Base-by-base conservation (phyloP, 2,113 vertebrate species). In the Cryptomyrus ogoouensis region DNA sequence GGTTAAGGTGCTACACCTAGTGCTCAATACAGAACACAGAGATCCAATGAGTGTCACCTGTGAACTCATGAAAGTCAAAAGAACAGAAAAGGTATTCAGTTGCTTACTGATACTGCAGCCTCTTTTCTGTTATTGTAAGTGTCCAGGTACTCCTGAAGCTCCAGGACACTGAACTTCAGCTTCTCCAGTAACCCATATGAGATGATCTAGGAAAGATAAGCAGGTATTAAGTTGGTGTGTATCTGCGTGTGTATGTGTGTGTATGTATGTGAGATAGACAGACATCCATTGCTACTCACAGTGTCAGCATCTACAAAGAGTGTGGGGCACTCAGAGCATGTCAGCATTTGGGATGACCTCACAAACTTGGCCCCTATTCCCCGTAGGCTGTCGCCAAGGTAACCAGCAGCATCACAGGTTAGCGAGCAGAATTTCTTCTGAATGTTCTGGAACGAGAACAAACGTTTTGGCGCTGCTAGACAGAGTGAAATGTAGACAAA, bases 221-320 rank as follows among this genome's bases (percentile, higher is more conserved):
- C 85, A 87, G 50, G 10, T 35, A 19, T 87, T 56, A 83, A 21
- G 31, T 21, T 3, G 21, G 15, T 13, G 85, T 56, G 47, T 4
- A 46, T 85, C 6, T 85, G 39, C 24, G 9, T 85, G 24, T 85
- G 83, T 46, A n/a, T 24, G 7, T 49, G 19, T 13, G 58, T 70
- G 66, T 17, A 39, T 77, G 15, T 77, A 77, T 46, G 12, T 21
- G 77, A 83, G 35, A 49, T 3, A 52, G 46, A 87, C 50, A 87
- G 47, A 39, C 17, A 52, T 35, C n/a, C 21, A 87, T 21, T 35
- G 39, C 15, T 58, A 96, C 97, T 97, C 92, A 99, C 98, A 0
- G 98, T 99, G 94, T 99, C 98, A 0, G 98, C 98, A 91, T 99
- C 98, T 70, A 99, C 97, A 83, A 98, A 99, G 90, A 99, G 96